These are phyloP conservation scores for Pollenia labialis DNA, from an alignment of 2,888 invertebrate genomes.

Conservation along the genomic window DNA sequence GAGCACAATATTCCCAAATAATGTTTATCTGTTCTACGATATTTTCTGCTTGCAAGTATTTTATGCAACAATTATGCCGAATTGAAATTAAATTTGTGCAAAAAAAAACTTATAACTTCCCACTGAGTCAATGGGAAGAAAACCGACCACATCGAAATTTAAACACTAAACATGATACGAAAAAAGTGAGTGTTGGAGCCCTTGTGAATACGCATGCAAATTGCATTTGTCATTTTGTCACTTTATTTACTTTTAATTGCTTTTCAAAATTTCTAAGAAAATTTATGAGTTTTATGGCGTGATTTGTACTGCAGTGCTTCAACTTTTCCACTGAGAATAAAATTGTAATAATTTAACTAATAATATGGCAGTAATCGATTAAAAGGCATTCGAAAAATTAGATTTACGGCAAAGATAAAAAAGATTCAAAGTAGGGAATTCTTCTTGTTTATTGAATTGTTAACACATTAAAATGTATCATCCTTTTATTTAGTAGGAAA, in stretches of 20 bases:
- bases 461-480: background rate
- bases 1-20: too few relatives aligned
- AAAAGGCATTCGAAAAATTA: too few relatives aligned
- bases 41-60: background rate
- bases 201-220: background rate
- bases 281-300: constrained; percentile 15
- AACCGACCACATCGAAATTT: constrained; percentile 1
- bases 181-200: background rate
- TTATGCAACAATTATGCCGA: background rate
- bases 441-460: too few relatives aligned
- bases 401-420: too few relatives aligned
- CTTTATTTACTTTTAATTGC: constrained; percentile 7
- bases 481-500: background rate
- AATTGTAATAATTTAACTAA: background rate
- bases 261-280: constrained; percentile 34
- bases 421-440: too few relatives aligned
- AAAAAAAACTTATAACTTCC: constrained; percentile 21
- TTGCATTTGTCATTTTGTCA: constrained; percentile 17
- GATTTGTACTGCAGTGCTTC: background rate
- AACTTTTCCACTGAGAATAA: background rate
- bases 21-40: too few relatives aligned
- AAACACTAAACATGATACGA: constrained; percentile 22
- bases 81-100: background rate
- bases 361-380: background rate
- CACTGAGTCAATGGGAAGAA: constrained; percentile 41